A percentile compares a stretch with the other conserved stretches of the same genome.
phyloP scores from a whole-genome alignment of 2,888 invertebrate genomes.

The Celastrina argiolus region DNA sequence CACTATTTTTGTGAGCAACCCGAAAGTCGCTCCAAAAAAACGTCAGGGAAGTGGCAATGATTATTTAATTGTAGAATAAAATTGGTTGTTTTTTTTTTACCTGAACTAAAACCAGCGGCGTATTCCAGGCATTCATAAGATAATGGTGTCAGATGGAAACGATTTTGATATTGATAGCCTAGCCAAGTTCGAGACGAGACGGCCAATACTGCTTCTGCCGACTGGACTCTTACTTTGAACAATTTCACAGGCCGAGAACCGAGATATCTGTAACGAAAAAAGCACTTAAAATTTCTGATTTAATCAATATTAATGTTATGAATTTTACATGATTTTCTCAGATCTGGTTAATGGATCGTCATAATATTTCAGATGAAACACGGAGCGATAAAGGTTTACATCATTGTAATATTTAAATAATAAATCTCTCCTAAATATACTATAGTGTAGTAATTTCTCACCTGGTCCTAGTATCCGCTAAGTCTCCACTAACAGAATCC shows the following conservation, averaged over 20 bases:
- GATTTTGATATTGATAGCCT: constrained; percentile 98
- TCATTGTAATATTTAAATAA: constrained; percentile 45
- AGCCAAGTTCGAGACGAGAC: constrained; percentile 99
- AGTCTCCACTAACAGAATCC: constrained; percentile 96
- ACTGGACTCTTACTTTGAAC: constrained; percentile 97
- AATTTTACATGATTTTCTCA: constrained; percentile 43
- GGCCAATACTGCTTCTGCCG: constrained; percentile 96
- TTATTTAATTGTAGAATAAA: not conserved
- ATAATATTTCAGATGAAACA: constrained; percentile 80
- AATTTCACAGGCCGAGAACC: constrained; percentile 97
- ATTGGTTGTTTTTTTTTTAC: constrained; percentile 42
- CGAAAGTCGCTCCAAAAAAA: constrained; percentile 48
- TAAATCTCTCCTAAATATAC: too few species aligned
- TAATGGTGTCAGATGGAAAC: constrained; percentile 95
- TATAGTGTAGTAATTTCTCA: constrained; percentile 36
- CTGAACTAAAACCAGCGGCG: constrained; percentile 95
- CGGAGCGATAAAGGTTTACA: constrained; percentile 72
- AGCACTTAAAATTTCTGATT: not conserved
- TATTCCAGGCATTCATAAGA: constrained; percentile 98
- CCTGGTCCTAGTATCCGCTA: constrained; percentile 97
- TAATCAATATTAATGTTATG: not conserved
- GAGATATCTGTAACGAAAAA: constrained; percentile 80
- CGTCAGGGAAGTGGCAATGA: not conserved
- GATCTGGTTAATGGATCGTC: constrained; percentile 75
- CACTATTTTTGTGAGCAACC: constrained; percentile 53